Evolutionary conservation across 2,113 vertebrate species (phyloP), one percentile per base, ranked within the genome.

Genomic region (Alaudala cheleensis): DNA sequence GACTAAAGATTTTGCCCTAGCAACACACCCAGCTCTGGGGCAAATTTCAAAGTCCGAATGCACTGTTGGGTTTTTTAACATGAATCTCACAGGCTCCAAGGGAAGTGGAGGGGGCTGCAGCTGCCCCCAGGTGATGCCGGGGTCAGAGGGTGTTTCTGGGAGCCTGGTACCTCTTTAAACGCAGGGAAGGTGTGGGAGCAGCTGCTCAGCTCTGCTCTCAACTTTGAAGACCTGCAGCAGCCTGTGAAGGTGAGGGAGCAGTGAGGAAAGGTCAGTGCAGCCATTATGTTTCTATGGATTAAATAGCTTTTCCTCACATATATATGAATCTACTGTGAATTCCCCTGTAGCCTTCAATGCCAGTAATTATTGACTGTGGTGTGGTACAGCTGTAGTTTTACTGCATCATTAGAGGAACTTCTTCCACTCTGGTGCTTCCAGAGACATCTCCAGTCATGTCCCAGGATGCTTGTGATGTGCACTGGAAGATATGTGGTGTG

Each of bases 371-470:
- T 77, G 85, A n/a, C 47, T 76, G 4, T 69, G 50, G 58, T 85
- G 81, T 85, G 54, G 34, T 78, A 37, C 87, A 95, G 79, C 87
- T 94, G 84, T 60, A 71, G 73, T 67, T 96, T 92, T 91, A 79
- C 44, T 92, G 91, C 56, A 84, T 86, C 62, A 31, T 89, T 96
- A 93, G 65, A 71, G 73, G 69, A 81, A 33, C 53, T 74, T 92
- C 74, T 96, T 92, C 81, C 45, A 57, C 62, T 61, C 66, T 34
- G 39, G 7, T 92, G 88, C 81, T 89, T 88, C 77, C 70, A 72
- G 67, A 86, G 69, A 26, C 2, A 0, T 80, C 34, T 80, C 58
- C 34, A 82, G 53, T 45, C 2, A 1, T 4, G 12, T 91, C 21
- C 10, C 50, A 57, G 44, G 39, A 29, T 6, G 7, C 24, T 13